A percentile compares a stretch with the other conserved stretches of the same genome.
Evolutionary conservation across 2,113 vertebrate species (phyloP).

Genomic region (Varanus salvator): DNA sequence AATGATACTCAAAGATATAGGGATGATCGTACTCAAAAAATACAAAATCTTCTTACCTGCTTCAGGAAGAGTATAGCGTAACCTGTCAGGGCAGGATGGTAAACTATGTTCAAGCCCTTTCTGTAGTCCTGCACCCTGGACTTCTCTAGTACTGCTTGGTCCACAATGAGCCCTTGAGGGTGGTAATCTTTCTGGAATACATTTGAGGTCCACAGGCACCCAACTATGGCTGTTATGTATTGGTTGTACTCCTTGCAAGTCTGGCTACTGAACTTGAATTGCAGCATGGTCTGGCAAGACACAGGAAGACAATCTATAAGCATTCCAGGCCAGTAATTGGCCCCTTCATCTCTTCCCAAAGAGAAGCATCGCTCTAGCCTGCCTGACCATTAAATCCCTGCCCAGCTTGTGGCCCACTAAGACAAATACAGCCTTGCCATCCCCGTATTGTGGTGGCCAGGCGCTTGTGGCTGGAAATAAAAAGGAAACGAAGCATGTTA

Average conservation of each 20-base stretch:
- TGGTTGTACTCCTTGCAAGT: slow-evolving; percentile 88
- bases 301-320: slow-evolving; percentile 14
- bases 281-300: slow-evolving; percentile 69
- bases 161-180: slow-evolving; percentile 73
- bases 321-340: not conserved
- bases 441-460: not conserved
- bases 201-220: slow-evolving; percentile 89
- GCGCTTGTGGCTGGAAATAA: too few relatives aligned
- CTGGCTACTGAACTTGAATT: slow-evolving; percentile 84
- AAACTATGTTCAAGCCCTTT: slow-evolving; percentile 83
- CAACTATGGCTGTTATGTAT: slow-evolving; percentile 86
- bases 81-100: slow-evolving; percentile 88
- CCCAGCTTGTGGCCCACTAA: not conserved
- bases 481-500: not conserved
- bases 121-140: slow-evolving; percentile 73
- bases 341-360: not conserved
- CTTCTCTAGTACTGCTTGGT: slow-evolving; percentile 76
- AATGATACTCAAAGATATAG: not conserved
- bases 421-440: not conserved
- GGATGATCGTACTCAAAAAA: not conserved
- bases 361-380: not conserved
- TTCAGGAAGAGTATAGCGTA: slow-evolving; percentile 84
- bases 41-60: slow-evolving; percentile 77
- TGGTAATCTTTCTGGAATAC: slow-evolving; percentile 76
- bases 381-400: not conserved